A percentile compares a stretch with the other conserved stretches of the same genome.
These are phyloP conservation scores for Eulemur rufifrons DNA, from an alignment of 2,113 vertebrate genomes.

Conservation along the genomic window DNA sequence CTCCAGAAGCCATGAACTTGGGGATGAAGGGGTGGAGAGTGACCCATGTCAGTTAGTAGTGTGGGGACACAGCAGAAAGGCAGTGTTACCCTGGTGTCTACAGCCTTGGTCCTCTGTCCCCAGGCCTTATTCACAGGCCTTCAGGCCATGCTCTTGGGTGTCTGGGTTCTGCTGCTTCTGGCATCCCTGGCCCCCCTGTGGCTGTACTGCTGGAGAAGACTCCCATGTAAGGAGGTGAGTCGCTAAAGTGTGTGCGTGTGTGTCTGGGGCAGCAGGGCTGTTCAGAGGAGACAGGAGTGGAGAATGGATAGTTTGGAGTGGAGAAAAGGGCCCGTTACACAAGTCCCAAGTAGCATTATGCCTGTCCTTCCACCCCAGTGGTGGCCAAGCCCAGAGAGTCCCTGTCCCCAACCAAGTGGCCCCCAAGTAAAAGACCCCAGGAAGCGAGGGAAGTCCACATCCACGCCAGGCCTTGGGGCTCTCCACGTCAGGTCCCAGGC, in stretches of 20 bases:
- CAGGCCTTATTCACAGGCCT: background rate
- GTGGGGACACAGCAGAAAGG: fast-evolving
- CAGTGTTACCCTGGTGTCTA: background rate
- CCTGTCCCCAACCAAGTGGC: background rate
- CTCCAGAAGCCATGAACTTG: background rate
- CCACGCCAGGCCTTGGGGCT: background rate
- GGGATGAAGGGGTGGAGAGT: background rate
- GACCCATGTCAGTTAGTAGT: too few species aligned
- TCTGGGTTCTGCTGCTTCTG: conserved; percentile 52
- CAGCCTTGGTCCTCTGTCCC: background rate
- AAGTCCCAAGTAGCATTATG: background rate
- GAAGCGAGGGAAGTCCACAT: background rate
- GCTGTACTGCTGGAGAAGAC: conserved; percentile 40
- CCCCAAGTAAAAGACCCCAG: background rate
- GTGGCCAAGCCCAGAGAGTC: background rate
- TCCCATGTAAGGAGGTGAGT: background rate
- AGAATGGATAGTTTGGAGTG: background rate
- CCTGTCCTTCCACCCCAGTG: background rate
- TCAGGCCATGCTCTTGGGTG: background rate
- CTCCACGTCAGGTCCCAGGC: background rate
- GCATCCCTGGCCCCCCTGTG: conserved; percentile 20
- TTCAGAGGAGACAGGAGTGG: background rate
- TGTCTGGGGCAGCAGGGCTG: fast-evolving
- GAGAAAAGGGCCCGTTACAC: background rate
- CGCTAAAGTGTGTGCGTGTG: fast-evolving